Base-by-base conservation (phyloP, 2,888 invertebrate species). In the Drosophila pseudotakahashii region DNA sequence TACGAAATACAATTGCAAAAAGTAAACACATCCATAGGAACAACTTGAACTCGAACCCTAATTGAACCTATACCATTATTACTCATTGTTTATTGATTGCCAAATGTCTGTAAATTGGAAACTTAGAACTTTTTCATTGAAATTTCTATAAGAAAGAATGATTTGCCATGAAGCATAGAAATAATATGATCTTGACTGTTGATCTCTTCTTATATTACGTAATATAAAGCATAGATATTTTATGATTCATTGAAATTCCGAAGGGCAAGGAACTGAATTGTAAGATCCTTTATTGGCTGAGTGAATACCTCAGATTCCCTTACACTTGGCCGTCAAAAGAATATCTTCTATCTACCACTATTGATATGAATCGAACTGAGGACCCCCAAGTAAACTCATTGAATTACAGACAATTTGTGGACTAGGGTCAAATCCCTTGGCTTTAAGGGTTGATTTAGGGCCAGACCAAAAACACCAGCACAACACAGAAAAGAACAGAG, bases 391-490 rank as follows among this genome's bases (percentile, higher is more conserved):
- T 39, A n/a, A 64, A 64, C 64, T 64, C 64, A 64, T 64, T 66
- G 66, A 66, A 66, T 66, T 66, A 66, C 66, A 47, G n/a, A 53
- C 67, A 66, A 66, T 66, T 66, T 66, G 13, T 34, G 52, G 66
- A 39, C 52, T 66, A 66, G 66, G 66, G 66, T 66, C 67, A 66
- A 66, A 66, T 66, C 66, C 67, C 67, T 66, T 53, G 67, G 52
- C 66, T 66, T 66, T 66, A 66, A 47, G 66, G 66, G 66, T 66
- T 66, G 66, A 53, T 66, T 66, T 66, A 66, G 66, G 66, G 66
- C 67, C 45, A 53, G 14, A 26, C 30, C 32, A 5, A 66, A 63
- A 45, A 64, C 37, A 51, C 42, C 42, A 62, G 30, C 48, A 44
- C 19, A 41, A 61, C 39, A 61, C 39, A 19, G 26, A 44, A 19